A percentile compares a stretch with the other conserved stretches of the same genome.
Evolutionary conservation across 2,797 vertebrate species (phyloP).

Genomic region (Danio kyathit): DNA sequence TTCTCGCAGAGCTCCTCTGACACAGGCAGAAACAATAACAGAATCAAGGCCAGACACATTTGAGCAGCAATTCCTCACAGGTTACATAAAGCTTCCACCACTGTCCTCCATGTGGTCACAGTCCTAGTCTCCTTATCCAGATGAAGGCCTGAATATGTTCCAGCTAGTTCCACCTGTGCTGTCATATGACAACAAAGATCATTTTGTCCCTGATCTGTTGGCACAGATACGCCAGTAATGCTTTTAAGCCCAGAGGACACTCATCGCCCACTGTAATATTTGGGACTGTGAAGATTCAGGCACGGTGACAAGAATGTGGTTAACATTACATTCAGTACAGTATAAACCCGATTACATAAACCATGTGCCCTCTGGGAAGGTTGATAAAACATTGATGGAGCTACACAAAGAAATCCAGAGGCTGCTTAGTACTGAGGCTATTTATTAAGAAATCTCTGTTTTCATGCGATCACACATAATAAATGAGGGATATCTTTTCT

Average conservation of each 20-base stretch:
- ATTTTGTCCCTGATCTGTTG: slow-evolving; percentile 56
- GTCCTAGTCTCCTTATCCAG: not conserved
- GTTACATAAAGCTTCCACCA: slow-evolving; percentile 52
- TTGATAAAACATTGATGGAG: slow-evolving; percentile 9
- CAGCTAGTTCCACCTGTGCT: slow-evolving; percentile 64
- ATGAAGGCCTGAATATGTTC: slow-evolving; percentile 56
- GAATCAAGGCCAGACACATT: slow-evolving; percentile 7
- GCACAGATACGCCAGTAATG: slow-evolving; percentile 49
- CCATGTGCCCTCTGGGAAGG: slow-evolving; percentile 8
- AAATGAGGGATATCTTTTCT: slow-evolving; percentile 20
- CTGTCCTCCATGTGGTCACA: slow-evolving; percentile 34
- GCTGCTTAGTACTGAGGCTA: not conserved
- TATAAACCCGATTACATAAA: slow-evolving; percentile 20
- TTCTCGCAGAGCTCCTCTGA: slow-evolving; percentile 3
- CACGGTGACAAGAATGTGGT: not conserved
- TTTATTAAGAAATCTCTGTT: slow-evolving; percentile 12
- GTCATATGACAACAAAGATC: slow-evolving; percentile 52
- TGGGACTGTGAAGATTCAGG: slow-evolving; percentile 15
- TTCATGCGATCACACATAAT: slow-evolving; percentile 25
- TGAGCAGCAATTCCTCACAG: slow-evolving; percentile 26
- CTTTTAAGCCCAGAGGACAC: slow-evolving; percentile 38
- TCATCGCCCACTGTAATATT: slow-evolving; percentile 59
- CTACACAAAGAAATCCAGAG: not conserved
- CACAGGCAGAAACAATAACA: slow-evolving; percentile 23
- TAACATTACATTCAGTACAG: slow-evolving; percentile 21